Evolutionary conservation across 2,113 vertebrate species (phyloP), one percentile per base, ranked within the genome.

Genomic region (Pangasianodon gigas): DNA sequence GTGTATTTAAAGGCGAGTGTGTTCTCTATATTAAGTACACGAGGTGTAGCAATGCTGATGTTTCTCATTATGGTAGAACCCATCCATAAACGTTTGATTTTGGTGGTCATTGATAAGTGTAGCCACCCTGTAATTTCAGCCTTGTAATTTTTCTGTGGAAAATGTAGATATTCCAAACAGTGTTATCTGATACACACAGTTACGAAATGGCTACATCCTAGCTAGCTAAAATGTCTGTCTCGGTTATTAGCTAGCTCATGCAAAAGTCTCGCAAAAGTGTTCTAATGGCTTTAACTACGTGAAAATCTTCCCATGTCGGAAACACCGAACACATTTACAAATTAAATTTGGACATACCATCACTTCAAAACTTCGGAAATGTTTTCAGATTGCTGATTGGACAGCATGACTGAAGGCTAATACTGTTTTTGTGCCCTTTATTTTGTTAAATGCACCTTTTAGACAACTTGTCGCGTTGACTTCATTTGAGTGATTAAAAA

Each of bases 361-460:
- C 67, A 18, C n/a, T 32, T 26, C 18, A 79, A 6, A 29, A 3
- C 77, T 51, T 26, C 24, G 5, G 44, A 26, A 46, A 26, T 67
- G 60, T 4, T 21, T 69, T 71, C n/a, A 71, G 46, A 71, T 29
- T 41, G 48, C 48, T 74, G 85, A 86, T 56, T 87, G 85, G 67
- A 75, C 16, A 14, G 32, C 46, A 56, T 18, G 48, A 54, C n/a
- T 11, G 7, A 87, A 3, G 37, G n/a, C 67, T 71, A 41, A 74
- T 41, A 44, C 1, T 6, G 77, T 4, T 14, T 29, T 9, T 3
- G 37, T 41, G 2, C 11, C 3, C 29, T 67, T 67, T 67, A 0
- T n/a, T 67, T 29, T 67, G 11, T 67, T 67, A 67, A 67, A 32
- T 14, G 2, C 16, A 0, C 29, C 1, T n/a, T 67, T 32, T 14